These are phyloP conservation scores for Saguinus midas DNA, from an alignment of 2,113 vertebrate genomes.

Conservation along the genomic window DNA sequence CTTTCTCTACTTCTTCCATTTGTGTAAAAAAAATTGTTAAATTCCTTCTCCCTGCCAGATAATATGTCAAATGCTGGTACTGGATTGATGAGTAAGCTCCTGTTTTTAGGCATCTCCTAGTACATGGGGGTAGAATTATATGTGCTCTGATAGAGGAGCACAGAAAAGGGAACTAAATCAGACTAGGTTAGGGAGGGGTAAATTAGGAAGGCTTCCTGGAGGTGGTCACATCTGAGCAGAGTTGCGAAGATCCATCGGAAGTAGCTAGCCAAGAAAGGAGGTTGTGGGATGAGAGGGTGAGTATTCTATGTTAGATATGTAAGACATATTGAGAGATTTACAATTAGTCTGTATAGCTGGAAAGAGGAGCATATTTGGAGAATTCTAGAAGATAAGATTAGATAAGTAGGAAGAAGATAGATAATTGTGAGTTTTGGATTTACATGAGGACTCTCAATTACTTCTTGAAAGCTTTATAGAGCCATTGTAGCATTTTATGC, in stretches of 20 bases:
- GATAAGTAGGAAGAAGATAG: background rate
- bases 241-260: background rate
- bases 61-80: background rate
- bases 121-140: background rate
- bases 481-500: background rate
- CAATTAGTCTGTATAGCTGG: background rate
- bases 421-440: background rate
- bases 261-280: background rate
- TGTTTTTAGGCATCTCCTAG: background rate
- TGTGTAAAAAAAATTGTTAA: background rate
- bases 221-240: slow-evolving; percentile 6
- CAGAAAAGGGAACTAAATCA: background rate
- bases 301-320: background rate
- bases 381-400: background rate
- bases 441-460: background rate
- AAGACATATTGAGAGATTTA: slow-evolving; percentile 15
- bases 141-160: background rate
- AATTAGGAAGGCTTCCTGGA: background rate
- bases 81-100: background rate
- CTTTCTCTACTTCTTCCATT: background rate
- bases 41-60: background rate
- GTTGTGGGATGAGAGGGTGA: background rate
- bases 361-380: background rate
- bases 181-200: background rate
- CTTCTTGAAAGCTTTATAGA: background rate